Base-by-base conservation (phyloP, 2,797 vertebrate species). In the Scarus forsteni region DNA sequence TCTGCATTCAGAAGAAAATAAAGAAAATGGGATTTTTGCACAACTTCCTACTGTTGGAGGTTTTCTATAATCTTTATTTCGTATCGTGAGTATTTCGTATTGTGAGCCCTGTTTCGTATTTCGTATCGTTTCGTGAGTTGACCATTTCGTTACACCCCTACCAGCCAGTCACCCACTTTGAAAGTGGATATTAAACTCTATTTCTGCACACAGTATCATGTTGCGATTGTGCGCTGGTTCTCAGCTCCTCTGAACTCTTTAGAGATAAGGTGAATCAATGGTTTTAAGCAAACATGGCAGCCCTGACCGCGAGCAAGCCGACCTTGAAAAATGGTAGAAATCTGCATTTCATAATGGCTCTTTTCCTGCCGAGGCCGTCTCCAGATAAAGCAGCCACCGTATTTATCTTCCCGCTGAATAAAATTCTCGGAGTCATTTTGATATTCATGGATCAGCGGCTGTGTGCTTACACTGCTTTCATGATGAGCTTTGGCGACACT, bases 301-400 rank as follows among this genome's bases (percentile, higher is more conserved):
- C 19, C 56, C 38, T 71, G 73, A 69, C 66, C 62, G 44, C 50
- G 8, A 50, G 56, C 11, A 79, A 70, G 52, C 16, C 39, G 55
- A 14, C 59, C 8, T 48, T 80, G 71, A 87, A 63, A 63, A 84
- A 88, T 73, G 57, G 66, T 55, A 67, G 46, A 53, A 81, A 85
- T 81, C 79, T 78, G 67, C 68, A 81, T 86, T 85, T 70, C 69
- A 83, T 85, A 87, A 85, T 73, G 45, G 50, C 16, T 69, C 65
- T 68, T 85, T 86, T 76, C 64, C 72, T 13, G 40, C 57, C 62
- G 59, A 64, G 63, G 71, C 72, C 70, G 65, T 53, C 39, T 61
- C 6, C 43, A 86, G 70, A 88, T 82, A 75, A 80, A 85, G 58
- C 68, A 73, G 60, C 52, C 68, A 43, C 19, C 3, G 8, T 67